phyloP scores from a whole-genome alignment of 1,140 invertebrate species.

The Cryptotermes secundus region DNA sequence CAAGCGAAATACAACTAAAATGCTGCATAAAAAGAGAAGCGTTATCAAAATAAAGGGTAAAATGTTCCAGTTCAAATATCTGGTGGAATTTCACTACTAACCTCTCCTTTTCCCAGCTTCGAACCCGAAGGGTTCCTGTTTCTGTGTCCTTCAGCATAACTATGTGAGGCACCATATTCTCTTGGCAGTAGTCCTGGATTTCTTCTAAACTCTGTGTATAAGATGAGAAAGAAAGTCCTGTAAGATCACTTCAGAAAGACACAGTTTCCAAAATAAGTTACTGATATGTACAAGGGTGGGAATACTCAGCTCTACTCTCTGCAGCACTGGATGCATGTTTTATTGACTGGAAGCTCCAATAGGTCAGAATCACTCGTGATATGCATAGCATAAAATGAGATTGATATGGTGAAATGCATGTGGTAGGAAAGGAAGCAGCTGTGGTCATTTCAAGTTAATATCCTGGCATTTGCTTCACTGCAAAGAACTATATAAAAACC shows the following conservation, averaged over 20 bases:
- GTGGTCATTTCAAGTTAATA: no score
- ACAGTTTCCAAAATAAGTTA: background rate
- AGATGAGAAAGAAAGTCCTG: slow-evolving; percentile 32
- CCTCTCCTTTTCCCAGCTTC: slow-evolving; percentile 60
- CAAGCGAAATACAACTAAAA: no score
- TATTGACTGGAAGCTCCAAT: background rate
- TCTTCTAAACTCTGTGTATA: slow-evolving; percentile 59
- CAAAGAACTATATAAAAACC: no score
- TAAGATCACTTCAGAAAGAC: slow-evolving; percentile 21
- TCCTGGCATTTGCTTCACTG: no score
- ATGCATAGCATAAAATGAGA: no score
- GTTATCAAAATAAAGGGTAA: slow-evolving; percentile 36
- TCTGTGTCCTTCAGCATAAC: slow-evolving; percentile 68
- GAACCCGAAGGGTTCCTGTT: slow-evolving; percentile 58
- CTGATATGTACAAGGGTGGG: background rate
- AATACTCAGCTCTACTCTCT: background rate
- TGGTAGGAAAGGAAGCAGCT: no score
- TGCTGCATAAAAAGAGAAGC: no score
- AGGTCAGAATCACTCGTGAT: background rate
- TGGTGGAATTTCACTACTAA: slow-evolving; percentile 34
- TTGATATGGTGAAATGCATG: no score
- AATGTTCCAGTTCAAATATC: slow-evolving; percentile 37
- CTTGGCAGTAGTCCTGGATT: slow-evolving; percentile 63
- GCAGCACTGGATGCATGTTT: background rate
- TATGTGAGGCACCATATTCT: slow-evolving; percentile 63